Evolutionary conservation across 2,113 vertebrate species (phyloP), one percentile per base, ranked within the genome.

Genomic region (Urocynchramus pylzowi): DNA sequence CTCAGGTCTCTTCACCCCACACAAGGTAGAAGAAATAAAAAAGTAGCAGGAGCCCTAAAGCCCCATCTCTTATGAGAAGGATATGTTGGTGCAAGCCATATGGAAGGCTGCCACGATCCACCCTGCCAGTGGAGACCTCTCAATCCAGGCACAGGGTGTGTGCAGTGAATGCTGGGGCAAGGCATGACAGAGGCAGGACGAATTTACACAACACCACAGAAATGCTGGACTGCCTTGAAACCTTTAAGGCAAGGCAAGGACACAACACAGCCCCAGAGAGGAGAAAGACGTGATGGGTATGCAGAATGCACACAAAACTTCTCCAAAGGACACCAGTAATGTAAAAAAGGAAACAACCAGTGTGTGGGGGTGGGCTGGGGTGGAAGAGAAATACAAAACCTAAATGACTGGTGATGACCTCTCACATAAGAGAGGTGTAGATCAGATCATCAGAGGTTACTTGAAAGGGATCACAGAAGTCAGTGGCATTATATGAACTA

Each of bases 341-440:
- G 24, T 17, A n/a, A 18, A 1, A 6, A 24, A 53, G 15, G 18
- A 71, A 84, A 57, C 0, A 12, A 16, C 3, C 17, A 5, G 19
- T 20, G 15, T 2, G 4, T 2, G 7, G 7, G 3, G 6, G 10
- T 17, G 10, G 37, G 2, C 21, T 13, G 22, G 8, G 8, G 37
- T 42, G 37, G 21, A 44, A 68, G 11, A 9, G 21, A 31, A 70
- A 28, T 16, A 7, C 13, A 70, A 45, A n/a, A 68, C 10, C 11
- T n/a, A 61, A 82, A 87, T 50, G 16, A 33, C 11, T 64, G 11
- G 17, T 31, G 21, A 59, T 33, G 30, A 28, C 4, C 6, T 92
- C 42, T 80, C 37, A 70, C 7, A 4, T 33, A 23, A 37, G 27
- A 74, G 13, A 67, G 13, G 2, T 41, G 52, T 65, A 24, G 7